Base-by-base conservation (phyloP, 2,113 vertebrate species). In the Syrrhaptes paradoxus region DNA sequence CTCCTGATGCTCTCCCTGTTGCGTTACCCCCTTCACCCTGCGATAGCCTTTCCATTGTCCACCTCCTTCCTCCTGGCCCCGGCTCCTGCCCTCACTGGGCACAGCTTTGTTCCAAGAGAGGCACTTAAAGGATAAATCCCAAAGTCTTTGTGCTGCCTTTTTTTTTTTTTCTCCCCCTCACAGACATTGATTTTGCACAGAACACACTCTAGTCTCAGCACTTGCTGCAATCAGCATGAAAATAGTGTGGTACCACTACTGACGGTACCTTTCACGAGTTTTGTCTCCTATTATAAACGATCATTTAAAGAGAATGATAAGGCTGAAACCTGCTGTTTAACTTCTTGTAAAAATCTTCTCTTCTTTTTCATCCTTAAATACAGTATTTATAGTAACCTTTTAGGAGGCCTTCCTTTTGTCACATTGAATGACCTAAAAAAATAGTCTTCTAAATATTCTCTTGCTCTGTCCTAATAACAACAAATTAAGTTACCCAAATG, bases 151-250 rank as follows among this genome's bases (percentile, higher is more conserved):
- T 94, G 89, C 21, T 76, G 25, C 6, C 17, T 31, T 67, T 62
- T 55, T 25, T 43, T 10, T 36, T 13, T 7, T 18, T 17, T 9
- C 77, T 46, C 25, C 26, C 10, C 89, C 34, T 43, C 16, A 13
- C 85, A 65, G 84, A 91, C 96, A 97, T 97, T 97, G 97, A 97
- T 98, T 98, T 98, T 97, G 93, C 93, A 92, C 83, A 97, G 95
- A 98, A 96, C 79, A 51, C 79, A 76, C 85, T 74, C 81, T 91
- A 82, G 81, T 97, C 94, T 95, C 94, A 95, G 95, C 95, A 94
- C 94, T 97, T 97, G 95, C 20, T 97, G 97, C 96, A 98, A 97
- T 98, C 97, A 98, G 97, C 97, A 95, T 96, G 95, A 98, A 97
- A 98, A 97, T 97, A 95, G 90, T 84, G 65, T 87, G 87, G 75